A percentile compares a stretch with the other conserved stretches of the same genome.
Conservation (phyloP, 2,113 vertebrate species). For the Hucho hucho region DNA sequence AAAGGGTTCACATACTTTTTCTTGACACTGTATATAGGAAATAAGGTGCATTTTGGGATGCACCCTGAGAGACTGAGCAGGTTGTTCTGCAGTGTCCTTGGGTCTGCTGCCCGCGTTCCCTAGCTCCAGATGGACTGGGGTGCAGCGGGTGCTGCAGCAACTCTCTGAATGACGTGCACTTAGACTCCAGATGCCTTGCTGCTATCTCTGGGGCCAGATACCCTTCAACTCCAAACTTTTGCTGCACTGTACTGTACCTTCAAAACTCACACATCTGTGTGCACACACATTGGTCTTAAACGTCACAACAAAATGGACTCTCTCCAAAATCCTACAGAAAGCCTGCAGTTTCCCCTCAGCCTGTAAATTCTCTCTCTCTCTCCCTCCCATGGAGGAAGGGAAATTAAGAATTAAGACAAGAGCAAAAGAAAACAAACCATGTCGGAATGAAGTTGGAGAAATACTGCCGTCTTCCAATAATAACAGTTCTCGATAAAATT, state of each 20-base stretch:
- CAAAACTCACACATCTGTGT: not conserved
- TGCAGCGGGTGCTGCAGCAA: conserved; percentile 43
- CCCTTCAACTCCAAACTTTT: conserved; percentile 37
- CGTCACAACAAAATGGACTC: not conserved
- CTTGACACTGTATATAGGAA: too few relatives aligned
- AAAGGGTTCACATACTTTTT: too few relatives aligned
- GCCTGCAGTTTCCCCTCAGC: conserved; percentile 26
- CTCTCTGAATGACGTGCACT: conserved; percentile 46
- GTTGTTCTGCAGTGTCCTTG: conserved; percentile 40
- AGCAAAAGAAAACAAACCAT: conserved; percentile 54
- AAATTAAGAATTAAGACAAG: conserved; percentile 67
- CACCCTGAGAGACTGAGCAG: too few relatives aligned
- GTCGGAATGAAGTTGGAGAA: conserved; percentile 49
- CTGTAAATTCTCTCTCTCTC: conserved; percentile 19
- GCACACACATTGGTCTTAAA: not conserved
- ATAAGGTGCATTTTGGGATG: too few relatives aligned
- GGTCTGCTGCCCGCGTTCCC: conserved; percentile 35
- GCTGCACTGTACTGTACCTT: conserved; percentile 12
- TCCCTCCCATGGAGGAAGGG: conserved; percentile 51
- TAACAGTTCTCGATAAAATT: conserved; percentile 27
- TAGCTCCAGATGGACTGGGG: conserved; percentile 48
- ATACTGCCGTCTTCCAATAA: conserved; percentile 59
- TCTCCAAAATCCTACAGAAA: conserved; percentile 4
- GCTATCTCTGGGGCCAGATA: conserved; percentile 22
- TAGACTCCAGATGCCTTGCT: conserved; percentile 38